Evolutionary conservation across 2,113 vertebrate species (phyloP).

Genomic region (Machaerirhynchus nigripectus): DNA sequence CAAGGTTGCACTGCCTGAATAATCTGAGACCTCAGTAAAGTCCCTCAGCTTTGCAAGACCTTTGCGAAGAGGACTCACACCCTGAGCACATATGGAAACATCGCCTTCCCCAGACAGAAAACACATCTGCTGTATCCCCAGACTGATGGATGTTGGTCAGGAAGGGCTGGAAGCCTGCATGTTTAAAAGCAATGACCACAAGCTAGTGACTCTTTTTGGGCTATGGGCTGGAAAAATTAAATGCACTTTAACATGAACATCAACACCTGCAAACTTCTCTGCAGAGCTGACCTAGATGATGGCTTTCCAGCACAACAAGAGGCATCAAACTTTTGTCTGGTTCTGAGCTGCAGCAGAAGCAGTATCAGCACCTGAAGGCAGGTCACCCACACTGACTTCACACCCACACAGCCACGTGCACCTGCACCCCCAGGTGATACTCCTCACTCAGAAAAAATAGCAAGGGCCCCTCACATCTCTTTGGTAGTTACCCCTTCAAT

Average conservation of each 20-base stretch:
- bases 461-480: background rate
- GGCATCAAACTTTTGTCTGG: background rate
- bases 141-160: background rate
- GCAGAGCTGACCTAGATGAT: background rate
- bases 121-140: background rate
- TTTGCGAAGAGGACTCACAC: background rate
- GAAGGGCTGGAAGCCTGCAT: background rate
- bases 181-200: background rate
- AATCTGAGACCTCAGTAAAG: rapidly evolving
- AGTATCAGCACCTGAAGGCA: background rate
- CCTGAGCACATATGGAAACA: background rate
- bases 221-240: background rate
- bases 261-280: background rate
- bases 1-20: background rate
- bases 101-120: background rate
- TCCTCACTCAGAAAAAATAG: too few species aligned
- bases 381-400: background rate
- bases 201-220: background rate
- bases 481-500: background rate
- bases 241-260: background rate
- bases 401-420: rapidly evolving
- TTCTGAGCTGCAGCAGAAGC: background rate
- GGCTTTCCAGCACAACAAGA: background rate
- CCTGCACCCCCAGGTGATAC: background rate
- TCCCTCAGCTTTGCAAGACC: background rate